phyloP scores from a whole-genome alignment of 64 coral and sea anemone species.

The Orbicella faveolata region DNA sequence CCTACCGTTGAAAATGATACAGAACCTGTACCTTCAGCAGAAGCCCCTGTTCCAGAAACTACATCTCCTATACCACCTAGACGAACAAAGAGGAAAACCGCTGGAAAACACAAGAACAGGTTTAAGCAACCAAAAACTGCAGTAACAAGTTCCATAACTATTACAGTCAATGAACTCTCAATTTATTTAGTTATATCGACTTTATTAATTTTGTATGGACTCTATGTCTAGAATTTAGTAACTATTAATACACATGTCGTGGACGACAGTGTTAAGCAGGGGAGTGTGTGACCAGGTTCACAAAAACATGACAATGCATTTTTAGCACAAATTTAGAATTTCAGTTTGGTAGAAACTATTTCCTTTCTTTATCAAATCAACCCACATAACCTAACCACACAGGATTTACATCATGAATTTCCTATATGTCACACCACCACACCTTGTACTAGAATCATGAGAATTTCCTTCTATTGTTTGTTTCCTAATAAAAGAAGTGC shows the following conservation, averaged over 20 bases:
- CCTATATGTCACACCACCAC: no score
- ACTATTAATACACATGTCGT: conserved; percentile 9
- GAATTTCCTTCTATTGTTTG: no score
- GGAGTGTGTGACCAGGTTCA: neutral
- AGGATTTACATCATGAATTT: no score
- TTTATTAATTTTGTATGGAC: neutral
- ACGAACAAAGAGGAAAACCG: conserved; percentile 5
- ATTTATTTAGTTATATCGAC: conserved; percentile 2
- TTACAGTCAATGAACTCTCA: conserved; percentile 35
- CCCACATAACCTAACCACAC: no score
- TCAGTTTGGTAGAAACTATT: no score
- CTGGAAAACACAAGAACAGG: conserved; percentile 27
- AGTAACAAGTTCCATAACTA: conserved; percentile 29
- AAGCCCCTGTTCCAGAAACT: neutral
- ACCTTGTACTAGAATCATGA: no score
- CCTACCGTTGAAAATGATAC: neutral
- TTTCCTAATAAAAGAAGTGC: no score
- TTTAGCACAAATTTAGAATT: no score
- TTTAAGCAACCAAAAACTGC: conserved; percentile 25
- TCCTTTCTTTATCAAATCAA: no score
- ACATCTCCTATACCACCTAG: neutral
- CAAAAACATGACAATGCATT: no score
- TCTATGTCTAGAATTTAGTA: neutral
- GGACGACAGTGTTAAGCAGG: conserved; percentile 33
- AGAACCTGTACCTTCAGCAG: neutral